A percentile compares a stretch with the other conserved stretches of the same genome.
phyloP scores from a whole-genome alignment of 2,888 invertebrate genomes.

The Tetropium fuscum region DNA sequence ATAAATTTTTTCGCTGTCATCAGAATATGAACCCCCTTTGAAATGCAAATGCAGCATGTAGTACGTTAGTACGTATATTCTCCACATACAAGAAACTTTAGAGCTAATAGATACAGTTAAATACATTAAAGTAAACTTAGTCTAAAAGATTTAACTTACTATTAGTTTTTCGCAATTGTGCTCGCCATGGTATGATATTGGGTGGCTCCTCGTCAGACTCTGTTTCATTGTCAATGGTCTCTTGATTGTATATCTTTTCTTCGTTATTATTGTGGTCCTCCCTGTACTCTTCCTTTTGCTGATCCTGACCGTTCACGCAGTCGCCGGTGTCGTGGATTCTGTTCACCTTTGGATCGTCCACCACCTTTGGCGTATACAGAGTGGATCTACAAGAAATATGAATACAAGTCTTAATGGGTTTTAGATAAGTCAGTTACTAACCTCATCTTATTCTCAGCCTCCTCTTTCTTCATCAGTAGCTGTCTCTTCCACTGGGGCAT shows the following conservation, averaged over 20 bases:
- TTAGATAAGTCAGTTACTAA: constrained; percentile 66
- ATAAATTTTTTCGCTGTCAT: too few species aligned
- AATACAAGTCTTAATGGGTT: too few species aligned
- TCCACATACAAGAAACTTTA: not conserved
- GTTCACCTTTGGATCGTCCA: constrained; percentile 70
- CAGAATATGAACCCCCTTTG: too few species aligned
- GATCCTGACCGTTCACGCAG: constrained; percentile 65
- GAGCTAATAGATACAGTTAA: not conserved
- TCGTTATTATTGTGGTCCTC: constrained; percentile 64
- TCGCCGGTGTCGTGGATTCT: constrained; percentile 63
- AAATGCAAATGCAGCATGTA: too few species aligned
- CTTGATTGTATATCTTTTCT: constrained; percentile 46
- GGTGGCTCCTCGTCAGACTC: constrained; percentile 68
- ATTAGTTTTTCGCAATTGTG: constrained; percentile 89
- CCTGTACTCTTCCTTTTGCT: constrained; percentile 50
- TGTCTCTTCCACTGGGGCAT: constrained; percentile 97
- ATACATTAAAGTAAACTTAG: constrained; percentile 50
- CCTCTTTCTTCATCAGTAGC: constrained; percentile 84
- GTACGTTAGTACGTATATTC: too few species aligned
- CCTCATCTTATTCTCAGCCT: constrained; percentile 82
- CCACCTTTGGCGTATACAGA: constrained; percentile 78
- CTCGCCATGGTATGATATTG: constrained; percentile 88
- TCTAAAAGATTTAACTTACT: constrained; percentile 88
- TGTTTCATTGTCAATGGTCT: constrained; percentile 47
- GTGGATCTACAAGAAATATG: constrained; percentile 70